phyloP scores from a whole-genome alignment of 2,797 vertebrate genomes.

The Alcedo atthis region DNA sequence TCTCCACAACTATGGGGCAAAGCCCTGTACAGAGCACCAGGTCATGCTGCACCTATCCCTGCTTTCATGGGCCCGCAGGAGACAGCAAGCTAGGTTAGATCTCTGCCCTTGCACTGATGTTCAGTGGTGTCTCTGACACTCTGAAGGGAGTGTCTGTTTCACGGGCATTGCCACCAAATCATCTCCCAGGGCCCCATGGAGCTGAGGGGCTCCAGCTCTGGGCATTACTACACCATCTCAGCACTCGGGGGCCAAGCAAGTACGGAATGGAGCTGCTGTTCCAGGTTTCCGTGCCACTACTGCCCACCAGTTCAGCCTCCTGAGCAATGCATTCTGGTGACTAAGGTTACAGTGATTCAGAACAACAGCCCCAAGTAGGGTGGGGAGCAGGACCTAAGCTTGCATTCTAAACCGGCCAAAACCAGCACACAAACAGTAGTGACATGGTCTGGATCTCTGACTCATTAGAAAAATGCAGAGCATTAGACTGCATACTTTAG shows the following conservation, averaged over 20 bases:
- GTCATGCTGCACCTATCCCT: neutral
- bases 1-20: neutral
- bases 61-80: neutral
- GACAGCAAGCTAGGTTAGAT: neutral
- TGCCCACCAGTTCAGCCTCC: neutral
- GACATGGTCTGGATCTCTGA: neutral
- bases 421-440: neutral
- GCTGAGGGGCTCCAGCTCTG: neutral
- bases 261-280: neutral
- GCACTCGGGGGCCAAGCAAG: neutral
- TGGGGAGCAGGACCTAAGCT: neutral
- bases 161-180: neutral
- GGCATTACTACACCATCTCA: neutral
- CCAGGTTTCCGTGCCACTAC: neutral
- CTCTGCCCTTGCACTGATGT: rapidly evolving
- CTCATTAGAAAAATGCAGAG: neutral
- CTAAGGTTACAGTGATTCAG: neutral
- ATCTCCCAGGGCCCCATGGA: neutral
- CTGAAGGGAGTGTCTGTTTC: neutral
- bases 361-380: neutral
- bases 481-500: neutral
- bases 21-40: neutral
- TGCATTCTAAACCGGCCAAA: neutral
- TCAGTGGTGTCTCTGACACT: no score
- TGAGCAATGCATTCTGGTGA: neutral